Evolutionary conservation across 2,113 vertebrate genomes (phyloP).

Genomic region (Limnothrissa miodon): DNA sequence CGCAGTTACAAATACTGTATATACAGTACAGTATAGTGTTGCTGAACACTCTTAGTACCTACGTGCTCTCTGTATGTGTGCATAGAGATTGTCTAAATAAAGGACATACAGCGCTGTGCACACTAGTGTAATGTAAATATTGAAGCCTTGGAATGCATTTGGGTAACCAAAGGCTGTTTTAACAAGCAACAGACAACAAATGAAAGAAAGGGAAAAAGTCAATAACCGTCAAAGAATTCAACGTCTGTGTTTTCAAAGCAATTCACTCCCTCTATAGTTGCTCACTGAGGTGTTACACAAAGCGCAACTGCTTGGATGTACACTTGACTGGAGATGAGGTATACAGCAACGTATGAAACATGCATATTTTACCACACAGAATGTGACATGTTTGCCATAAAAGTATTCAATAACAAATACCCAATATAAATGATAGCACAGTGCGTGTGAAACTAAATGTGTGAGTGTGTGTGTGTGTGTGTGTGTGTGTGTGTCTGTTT

Average conservation of each 20-base stretch:
- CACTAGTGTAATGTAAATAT: background rate
- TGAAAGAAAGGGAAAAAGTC: background rate
- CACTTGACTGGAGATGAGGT: background rate
- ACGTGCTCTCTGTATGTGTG: background rate
- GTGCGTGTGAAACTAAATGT: background rate
- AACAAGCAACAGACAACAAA: background rate
- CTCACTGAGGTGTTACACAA: background rate
- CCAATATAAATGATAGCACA: background rate
- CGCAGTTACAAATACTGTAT: background rate
- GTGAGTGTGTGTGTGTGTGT: background rate
- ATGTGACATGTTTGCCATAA: constrained; percentile 17
- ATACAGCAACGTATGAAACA: background rate
- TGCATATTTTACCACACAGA: constrained; percentile 9
- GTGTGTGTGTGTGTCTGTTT: background rate
- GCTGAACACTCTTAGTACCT: background rate
- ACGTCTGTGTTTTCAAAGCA: background rate
- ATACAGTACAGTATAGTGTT: background rate
- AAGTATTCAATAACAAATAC: background rate
- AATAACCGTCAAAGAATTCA: background rate
- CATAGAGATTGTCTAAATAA: background rate
- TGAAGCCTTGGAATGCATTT: background rate
- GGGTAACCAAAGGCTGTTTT: background rate
- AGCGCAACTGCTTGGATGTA: background rate
- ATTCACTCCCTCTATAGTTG: background rate
- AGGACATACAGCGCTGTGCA: background rate